phyloP scores from a whole-genome alignment of 2,888 invertebrate genomes.

The Philopedon plagiatum region DNA sequence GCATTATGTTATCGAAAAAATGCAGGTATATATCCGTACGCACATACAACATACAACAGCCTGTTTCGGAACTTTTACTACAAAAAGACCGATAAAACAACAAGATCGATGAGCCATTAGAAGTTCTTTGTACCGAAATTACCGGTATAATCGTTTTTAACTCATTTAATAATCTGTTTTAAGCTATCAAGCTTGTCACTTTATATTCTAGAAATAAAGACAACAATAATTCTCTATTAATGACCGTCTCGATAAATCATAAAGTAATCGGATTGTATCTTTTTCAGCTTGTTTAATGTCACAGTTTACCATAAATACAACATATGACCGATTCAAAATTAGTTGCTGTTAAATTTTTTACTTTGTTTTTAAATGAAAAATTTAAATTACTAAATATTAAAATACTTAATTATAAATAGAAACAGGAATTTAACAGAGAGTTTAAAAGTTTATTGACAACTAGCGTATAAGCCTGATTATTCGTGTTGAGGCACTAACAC shows the following conservation, averaged over 20 bases:
- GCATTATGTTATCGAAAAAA: conserved; percentile 21
- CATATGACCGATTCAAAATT: neutral
- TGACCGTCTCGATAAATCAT: neutral
- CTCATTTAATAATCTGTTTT: conserved; percentile 12
- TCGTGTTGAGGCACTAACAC: too few species aligned
- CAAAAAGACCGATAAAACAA: conserved; percentile 47
- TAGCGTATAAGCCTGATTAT: too few species aligned
- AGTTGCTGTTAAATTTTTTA: too few species aligned
- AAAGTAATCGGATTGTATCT: neutral
- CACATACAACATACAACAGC: conserved; percentile 34
- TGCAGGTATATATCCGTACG: conserved; percentile 28
- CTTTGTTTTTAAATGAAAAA: too few species aligned
- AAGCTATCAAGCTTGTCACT: conserved; percentile 4
- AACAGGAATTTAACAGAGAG: too few species aligned
- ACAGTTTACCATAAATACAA: neutral
- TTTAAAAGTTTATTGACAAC: too few species aligned
- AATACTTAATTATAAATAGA: too few species aligned
- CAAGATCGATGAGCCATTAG: conserved; percentile 48
- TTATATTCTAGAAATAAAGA: neutral
- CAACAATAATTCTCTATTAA: conserved; percentile 10
- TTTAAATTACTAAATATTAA: too few species aligned
- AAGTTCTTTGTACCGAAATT: conserved; percentile 25
- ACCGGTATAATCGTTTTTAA: conserved; percentile 16
- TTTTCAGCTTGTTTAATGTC: conserved; percentile 6
- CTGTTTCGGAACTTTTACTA: conserved; percentile 40